Evolutionary conservation across 2,113 vertebrate species (phyloP).

Genomic region (Cyphomyrus discorhynchus): DNA sequence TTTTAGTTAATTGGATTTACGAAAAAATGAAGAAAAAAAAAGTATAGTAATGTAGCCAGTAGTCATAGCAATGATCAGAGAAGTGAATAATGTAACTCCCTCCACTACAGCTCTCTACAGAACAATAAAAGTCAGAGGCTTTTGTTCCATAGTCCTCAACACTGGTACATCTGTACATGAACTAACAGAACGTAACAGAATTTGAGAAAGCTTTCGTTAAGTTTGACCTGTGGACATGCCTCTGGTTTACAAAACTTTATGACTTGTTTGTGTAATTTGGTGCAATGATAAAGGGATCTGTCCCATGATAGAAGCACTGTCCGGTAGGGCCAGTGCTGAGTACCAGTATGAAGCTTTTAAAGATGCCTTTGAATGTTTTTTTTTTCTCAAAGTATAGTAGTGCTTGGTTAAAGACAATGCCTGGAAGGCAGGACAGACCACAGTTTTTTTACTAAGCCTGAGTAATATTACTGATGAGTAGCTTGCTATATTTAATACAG

Average conservation of each 20-base stretch:
- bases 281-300: conserved; percentile 4
- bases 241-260: conserved; percentile 31
- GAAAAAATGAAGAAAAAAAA: conserved; percentile 29
- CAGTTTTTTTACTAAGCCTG: neutral
- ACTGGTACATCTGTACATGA: neutral
- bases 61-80: conserved; percentile 26
- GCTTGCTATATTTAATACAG: conserved; percentile 10
- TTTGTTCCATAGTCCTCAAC: neutral
- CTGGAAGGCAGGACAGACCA: neutral
- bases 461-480: neutral
- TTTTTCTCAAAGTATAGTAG: conserved; percentile 10
- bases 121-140: neutral
- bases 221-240: conserved; percentile 16
- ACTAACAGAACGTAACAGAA: neutral
- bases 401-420: conserved; percentile 4
- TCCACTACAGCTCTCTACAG: neutral
- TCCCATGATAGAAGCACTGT: neutral
- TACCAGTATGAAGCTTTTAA: conserved; percentile 18
- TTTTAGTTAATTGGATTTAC: conserved; percentile 61
- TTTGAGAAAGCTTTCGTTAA: neutral
- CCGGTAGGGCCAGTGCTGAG: conserved; percentile 7
- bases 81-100: conserved; percentile 36
- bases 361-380: neutral
- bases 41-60: conserved; percentile 33
- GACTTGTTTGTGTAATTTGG: conserved; percentile 26